phyloP scores from a whole-genome alignment of 2,113 vertebrate species.

The Nyctibius bracteatus region DNA sequence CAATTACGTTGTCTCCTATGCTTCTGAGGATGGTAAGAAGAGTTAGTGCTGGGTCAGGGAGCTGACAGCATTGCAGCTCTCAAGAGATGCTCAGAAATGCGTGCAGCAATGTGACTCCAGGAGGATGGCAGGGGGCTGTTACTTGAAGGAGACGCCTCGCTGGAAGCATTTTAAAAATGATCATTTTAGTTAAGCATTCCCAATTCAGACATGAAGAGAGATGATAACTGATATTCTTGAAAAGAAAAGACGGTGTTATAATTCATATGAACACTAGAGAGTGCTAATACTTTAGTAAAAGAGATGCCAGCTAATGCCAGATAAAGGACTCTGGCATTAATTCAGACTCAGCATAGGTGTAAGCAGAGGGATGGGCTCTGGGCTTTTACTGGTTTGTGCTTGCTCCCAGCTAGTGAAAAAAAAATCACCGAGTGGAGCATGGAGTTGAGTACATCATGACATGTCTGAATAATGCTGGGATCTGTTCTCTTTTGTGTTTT shows the following conservation, averaged over 20 bases:
- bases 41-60: background rate
- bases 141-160: background rate
- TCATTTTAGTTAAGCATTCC: background rate
- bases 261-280: conserved; percentile 28
- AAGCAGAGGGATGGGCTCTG: background rate
- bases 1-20: conserved; percentile 89
- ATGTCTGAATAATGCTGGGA: fast-evolving
- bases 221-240: background rate
- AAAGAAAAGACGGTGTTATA: background rate
- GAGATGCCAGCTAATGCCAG: too few relatives aligned
- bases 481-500: background rate
- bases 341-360: background rate
- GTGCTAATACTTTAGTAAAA: background rate
- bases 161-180: background rate
- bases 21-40: conserved; percentile 81
- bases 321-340: background rate
- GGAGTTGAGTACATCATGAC: background rate
- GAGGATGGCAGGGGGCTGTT: background rate
- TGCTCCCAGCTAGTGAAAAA: background rate
- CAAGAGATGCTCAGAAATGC: background rate
- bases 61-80: background rate
- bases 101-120: background rate
- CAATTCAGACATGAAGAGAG: background rate
- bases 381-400: background rate
- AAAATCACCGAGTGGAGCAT: background rate